A percentile compares a stretch with the other conserved stretches of the same genome.
Conservation (phyloP, 2,113 vertebrate species). For the Dasypus novemcinctus region DNA sequence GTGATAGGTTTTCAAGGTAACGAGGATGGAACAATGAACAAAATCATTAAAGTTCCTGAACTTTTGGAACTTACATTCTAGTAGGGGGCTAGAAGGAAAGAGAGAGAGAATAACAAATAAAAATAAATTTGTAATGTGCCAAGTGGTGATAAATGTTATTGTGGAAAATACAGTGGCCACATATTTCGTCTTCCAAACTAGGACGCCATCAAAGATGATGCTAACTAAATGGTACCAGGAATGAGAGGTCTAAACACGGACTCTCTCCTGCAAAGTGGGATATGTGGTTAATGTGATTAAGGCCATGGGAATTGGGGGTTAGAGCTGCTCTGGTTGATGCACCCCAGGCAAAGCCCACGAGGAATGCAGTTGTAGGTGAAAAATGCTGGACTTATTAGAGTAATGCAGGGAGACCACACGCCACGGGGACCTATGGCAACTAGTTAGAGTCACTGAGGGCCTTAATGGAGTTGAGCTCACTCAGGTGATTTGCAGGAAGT, state of each 20-base stretch:
- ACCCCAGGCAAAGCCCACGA: background rate
- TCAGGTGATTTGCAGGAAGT: background rate
- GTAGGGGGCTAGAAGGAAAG: too few relatives aligned
- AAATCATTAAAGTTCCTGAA: background rate
- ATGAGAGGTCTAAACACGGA: background rate
- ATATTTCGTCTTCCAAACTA: background rate
- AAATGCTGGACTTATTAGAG: background rate
- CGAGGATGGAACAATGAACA: background rate
- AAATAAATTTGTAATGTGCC: background rate
- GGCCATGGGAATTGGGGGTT: background rate
- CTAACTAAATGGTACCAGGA: background rate
- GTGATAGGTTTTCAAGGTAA: background rate
- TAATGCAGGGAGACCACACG: background rate
- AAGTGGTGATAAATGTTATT: background rate
- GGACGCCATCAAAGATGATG: background rate
- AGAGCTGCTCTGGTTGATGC: background rate
- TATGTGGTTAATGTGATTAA: background rate
- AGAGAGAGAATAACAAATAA: background rate
- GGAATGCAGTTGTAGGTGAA: background rate
- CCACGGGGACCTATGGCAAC: too few relatives aligned
- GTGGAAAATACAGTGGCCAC: background rate
- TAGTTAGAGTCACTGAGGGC: background rate
- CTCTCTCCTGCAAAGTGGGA: background rate
- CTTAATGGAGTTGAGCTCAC: background rate
- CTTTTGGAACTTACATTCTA: background rate